Evolutionary conservation across 2,888 invertebrate species (phyloP).

Genomic region (Drosophila mimica): DNA sequence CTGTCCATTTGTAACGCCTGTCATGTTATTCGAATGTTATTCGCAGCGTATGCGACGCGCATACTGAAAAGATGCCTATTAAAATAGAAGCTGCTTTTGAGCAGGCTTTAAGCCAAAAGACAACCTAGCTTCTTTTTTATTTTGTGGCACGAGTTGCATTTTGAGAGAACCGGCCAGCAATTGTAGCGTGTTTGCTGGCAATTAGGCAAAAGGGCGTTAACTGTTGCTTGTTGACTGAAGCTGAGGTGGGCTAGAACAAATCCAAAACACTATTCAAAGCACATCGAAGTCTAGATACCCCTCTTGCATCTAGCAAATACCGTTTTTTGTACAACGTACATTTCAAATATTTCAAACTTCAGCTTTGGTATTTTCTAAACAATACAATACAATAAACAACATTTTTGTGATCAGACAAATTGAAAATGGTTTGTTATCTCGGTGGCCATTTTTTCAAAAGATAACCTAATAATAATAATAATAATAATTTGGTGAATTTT

Average conservation of each 20-base stretch:
- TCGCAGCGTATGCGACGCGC: slow-evolving; percentile 50
- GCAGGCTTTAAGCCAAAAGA: slow-evolving; percentile 5
- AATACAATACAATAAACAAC: neutral
- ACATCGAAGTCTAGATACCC: neutral
- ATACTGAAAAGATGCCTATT: slow-evolving; percentile 47
- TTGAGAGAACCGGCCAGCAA: neutral
- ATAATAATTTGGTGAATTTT: no score
- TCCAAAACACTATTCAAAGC: neutral
- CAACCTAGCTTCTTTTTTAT: neutral
- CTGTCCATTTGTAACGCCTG: slow-evolving; percentile 51
- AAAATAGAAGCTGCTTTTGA: slow-evolving; percentile 3
- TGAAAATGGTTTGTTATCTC: neutral
- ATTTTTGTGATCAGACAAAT: neutral
- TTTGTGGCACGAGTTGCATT: slow-evolving; percentile 38
- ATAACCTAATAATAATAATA: no score
- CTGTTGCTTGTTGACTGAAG: slow-evolving; percentile 64
- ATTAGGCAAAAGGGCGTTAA: slow-evolving; percentile 77
- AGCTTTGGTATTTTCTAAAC: neutral
- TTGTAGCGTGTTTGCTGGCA: slow-evolving; percentile 52
- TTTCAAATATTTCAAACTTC: neutral
- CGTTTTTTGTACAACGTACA: neutral
- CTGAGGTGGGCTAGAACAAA: slow-evolving; percentile 2
- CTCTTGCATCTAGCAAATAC: neutral
- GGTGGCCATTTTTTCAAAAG: no score
- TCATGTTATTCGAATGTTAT: slow-evolving; percentile 73